These are phyloP conservation scores for Phytoseiulus persimilis DNA, from an alignment of 2,888 invertebrate species.

Conservation along the genomic window DNA sequence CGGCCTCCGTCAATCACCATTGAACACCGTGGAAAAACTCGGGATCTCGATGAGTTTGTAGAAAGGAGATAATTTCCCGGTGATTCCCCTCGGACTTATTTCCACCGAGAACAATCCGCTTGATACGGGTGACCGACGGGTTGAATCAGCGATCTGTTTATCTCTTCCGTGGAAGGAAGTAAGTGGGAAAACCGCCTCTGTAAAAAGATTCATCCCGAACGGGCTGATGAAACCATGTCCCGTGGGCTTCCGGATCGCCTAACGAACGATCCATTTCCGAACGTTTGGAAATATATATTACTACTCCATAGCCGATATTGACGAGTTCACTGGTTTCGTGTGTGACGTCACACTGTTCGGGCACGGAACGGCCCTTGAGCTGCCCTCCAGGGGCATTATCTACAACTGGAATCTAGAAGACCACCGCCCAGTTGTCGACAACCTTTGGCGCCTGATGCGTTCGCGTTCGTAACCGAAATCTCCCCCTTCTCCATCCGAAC, in stretches of 20 bases:
- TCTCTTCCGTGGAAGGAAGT: not conserved
- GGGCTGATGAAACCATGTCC: not conserved
- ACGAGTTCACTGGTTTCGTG: not conserved
- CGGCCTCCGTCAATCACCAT: not conserved
- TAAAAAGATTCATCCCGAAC: not conserved
- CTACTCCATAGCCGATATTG: not conserved
- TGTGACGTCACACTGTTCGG: not conserved
- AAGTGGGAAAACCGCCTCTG: not conserved
- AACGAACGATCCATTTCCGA: not conserved
- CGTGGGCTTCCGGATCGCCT: not conserved
- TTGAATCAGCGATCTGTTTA: not conserved
- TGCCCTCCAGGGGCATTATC: not conserved
- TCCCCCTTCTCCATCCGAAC: not conserved
- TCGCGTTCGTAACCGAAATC: not conserved
- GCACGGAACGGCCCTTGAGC: not conserved
- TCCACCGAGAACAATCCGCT: not conserved
- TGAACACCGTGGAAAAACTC: not conserved
- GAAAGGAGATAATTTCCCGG: no score
- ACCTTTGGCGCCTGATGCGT: not conserved
- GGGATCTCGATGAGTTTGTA: not conserved
- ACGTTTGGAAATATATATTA: not conserved
- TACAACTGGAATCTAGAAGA: not conserved
- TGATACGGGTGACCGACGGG: not conserved
- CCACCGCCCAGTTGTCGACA: not conserved
- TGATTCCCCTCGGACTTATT: not conserved